These are phyloP conservation scores for Peromyscus eremicus DNA, from an alignment of 2,797 vertebrate species.

Conservation along the genomic window DNA sequence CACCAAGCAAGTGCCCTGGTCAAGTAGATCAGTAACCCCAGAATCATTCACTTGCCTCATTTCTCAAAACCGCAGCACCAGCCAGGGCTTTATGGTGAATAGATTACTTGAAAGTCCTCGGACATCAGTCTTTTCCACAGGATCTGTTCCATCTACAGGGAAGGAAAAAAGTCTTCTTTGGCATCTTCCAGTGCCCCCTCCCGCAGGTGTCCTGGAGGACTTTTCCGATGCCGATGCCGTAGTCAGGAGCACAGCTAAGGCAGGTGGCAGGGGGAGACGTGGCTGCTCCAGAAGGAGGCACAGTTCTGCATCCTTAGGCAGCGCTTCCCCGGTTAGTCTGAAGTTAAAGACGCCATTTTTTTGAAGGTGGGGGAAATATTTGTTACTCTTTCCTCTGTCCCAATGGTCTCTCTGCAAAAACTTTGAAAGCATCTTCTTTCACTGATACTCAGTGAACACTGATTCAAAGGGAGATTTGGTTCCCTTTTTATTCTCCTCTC, in stretches of 20 bases:
- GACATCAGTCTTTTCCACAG: background rate
- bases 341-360: background rate
- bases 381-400: constrained; percentile 10
- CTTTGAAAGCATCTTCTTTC: constrained; percentile 34
- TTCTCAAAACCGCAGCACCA: background rate
- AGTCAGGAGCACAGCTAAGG: background rate
- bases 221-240: background rate
- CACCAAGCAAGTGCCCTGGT: background rate
- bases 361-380: background rate
- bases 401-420: background rate
- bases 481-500: constrained; percentile 31
- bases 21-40: background rate
- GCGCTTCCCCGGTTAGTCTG: background rate
- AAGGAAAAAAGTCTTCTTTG: background rate
- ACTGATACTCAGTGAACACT: constrained; percentile 44
- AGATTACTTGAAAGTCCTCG: background rate
- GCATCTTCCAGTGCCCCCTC: background rate
- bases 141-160: background rate
- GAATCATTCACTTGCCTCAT: background rate
- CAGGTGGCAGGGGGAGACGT: background rate
- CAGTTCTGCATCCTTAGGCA: background rate
- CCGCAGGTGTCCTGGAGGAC: background rate
- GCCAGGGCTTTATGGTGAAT: background rate
- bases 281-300: background rate
- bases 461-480: constrained; percentile 55